A percentile compares a stretch with the other conserved stretches of the same genome.
Conservation (phyloP, 2,113 vertebrate species). For the Pangasianodon gigas region DNA sequence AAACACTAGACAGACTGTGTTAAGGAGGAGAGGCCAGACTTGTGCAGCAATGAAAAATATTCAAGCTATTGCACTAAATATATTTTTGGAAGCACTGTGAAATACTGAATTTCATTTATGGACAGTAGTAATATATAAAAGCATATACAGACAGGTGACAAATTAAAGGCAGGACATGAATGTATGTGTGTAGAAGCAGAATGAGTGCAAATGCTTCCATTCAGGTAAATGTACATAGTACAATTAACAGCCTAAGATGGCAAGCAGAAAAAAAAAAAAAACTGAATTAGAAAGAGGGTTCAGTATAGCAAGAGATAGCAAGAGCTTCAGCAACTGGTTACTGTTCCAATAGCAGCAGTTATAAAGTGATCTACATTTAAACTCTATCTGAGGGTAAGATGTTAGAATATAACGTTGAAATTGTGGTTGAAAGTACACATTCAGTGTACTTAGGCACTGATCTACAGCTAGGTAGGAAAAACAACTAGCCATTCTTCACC, state of each 20-base stretch:
- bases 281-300: not conserved
- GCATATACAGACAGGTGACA: not conserved
- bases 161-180: not conserved
- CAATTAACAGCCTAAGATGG: not conserved
- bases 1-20: not conserved
- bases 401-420: not conserved
- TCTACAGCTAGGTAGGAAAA: not conserved
- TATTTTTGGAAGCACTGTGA: not conserved
- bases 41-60: not conserved
- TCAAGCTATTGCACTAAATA: not conserved
- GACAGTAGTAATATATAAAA: not conserved
- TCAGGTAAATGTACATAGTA: not conserved
- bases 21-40: not conserved
- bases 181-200: no score
- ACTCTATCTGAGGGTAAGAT: not conserved
- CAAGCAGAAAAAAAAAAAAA: not conserved
- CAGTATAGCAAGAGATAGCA: not conserved
- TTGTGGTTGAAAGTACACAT: not conserved
- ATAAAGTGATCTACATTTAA: not conserved
- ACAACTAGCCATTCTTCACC: no score
- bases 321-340: not conserved
- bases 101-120: not conserved
- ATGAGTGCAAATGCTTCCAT: not conserved
- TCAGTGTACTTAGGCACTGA: not conserved
- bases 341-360: not conserved